Evolutionary conservation across 2,888 invertebrate species (phyloP).

Genomic region (Agriopis leucophaearia): DNA sequence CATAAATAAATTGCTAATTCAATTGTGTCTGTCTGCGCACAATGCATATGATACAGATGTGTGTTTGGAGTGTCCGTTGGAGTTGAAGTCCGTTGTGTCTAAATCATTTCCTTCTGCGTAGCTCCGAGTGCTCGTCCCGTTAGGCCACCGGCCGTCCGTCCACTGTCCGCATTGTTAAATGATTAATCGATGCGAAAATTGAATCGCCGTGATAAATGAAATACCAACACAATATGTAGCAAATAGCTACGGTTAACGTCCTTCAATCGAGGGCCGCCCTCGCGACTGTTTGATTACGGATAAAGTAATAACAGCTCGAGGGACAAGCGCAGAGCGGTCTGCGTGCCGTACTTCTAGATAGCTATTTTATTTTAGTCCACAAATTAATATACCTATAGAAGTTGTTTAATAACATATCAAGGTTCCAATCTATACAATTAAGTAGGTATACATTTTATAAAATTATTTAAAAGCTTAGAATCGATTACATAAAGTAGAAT

Average conservation of each 20-base stretch:
- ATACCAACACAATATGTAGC: constrained; percentile 71
- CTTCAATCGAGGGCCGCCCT: constrained; percentile 54
- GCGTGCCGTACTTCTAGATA: constrained; percentile 11
- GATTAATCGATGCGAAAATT: constrained; percentile 73
- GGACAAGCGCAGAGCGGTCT: constrained; percentile 33
- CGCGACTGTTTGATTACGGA: constrained; percentile 57
- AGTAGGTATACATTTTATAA: neutral
- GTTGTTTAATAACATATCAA: neutral
- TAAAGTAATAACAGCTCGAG: constrained; percentile 47
- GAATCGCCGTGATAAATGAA: constrained; percentile 72
- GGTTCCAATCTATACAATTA: neutral
- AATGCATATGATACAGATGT: constrained; percentile 6
- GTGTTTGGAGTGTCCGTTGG: constrained; percentile 2
- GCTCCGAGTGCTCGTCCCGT: constrained; percentile 19
- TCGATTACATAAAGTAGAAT: no score
- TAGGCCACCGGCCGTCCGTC: constrained; percentile 36
- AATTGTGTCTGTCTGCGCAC: neutral
- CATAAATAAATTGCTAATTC: neutral
- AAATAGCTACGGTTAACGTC: constrained; percentile 59
- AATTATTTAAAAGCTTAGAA: no score
- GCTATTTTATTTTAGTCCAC: neutral
- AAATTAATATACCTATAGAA: neutral
- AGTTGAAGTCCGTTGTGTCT: constrained; percentile 15
- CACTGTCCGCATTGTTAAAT: constrained; percentile 49
- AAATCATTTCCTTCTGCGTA: constrained; percentile 26